Evolutionary conservation across 1,140 invertebrate genomes (phyloP).

Genomic region (Andricus grossulariae): DNA sequence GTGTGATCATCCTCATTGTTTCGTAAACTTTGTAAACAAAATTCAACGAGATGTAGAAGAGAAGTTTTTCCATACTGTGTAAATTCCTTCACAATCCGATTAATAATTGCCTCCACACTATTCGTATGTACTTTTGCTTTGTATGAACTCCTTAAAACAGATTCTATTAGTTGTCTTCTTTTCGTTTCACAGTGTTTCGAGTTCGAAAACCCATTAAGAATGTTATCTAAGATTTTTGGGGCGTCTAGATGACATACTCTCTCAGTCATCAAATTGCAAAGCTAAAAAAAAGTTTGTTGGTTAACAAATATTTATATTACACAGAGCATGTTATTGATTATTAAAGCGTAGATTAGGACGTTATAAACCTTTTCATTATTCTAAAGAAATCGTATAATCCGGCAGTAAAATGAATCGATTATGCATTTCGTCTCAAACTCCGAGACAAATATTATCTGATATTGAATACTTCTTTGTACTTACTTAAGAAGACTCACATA

Average conservation of each 20-base stretch:
- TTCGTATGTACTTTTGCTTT: conserved; percentile 51
- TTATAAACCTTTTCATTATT: too few relatives aligned
- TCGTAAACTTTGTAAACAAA: conserved; percentile 63
- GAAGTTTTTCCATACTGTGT: conserved; percentile 55
- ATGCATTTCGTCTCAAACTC: too few relatives aligned
- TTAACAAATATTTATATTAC: neutral
- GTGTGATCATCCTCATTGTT: conserved; percentile 61
- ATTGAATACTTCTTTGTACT: too few relatives aligned
- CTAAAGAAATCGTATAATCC: too few relatives aligned
- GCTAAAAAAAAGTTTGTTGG: conserved; percentile 48
- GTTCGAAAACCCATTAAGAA: conserved; percentile 55
- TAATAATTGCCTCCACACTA: conserved; percentile 58
- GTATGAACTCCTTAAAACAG: conserved; percentile 50
- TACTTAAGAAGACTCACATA: too few relatives aligned
- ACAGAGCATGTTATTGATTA: too few relatives aligned
- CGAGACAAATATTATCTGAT: too few relatives aligned
- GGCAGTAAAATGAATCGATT: too few relatives aligned
- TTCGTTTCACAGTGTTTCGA: conserved; percentile 55
- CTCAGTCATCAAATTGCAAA: conserved; percentile 52
- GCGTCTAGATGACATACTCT: conserved; percentile 54
- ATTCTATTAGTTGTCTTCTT: conserved; percentile 59
- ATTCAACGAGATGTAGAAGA: conserved; percentile 65
- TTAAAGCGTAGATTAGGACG: too few relatives aligned
- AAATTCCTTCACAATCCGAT: conserved; percentile 63
- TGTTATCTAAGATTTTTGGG: conserved; percentile 52